Evolutionary conservation across 2,888 invertebrate genomes (phyloP), one percentile per base, ranked within the genome.

Genomic region (Tetranychus piercei): DNA sequence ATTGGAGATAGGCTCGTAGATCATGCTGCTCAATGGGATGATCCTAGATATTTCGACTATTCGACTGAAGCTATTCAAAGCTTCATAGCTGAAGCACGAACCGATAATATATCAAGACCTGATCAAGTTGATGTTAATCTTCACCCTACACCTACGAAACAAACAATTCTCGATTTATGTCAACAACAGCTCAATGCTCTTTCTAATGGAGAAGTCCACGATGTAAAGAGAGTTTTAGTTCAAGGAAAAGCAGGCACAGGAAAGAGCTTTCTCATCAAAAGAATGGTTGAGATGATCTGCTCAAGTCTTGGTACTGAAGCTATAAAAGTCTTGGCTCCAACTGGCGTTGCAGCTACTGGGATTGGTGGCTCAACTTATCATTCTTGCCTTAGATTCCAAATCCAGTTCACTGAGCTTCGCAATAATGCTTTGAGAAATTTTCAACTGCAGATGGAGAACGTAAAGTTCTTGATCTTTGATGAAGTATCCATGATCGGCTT

Each of bases 171-270:
- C 23, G 23, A 23, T 23, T 23, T 23, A 23, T 23, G 23, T 23
- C 23, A 23, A 23, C 23, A 1, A 2, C 23, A 23, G 23, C 23
- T 23, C 23, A 23, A 23, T 23, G 23, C 23, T 23, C 23, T 23
- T 23, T 23, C 23, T 23, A 23, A 23, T 23, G 23, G 23, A 23
- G 23, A 23, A 23, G 23, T 23, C 2, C 23, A 23, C 23, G 23
- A 23, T 23, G 23, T 23, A 23, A 65, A 65, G 65, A 18, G 65
- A 65, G 65, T 65, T 8, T 18, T 9, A 6, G n/a, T 69, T 69
- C 69, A 69, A 20, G 69, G 69, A 9, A 69, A 69, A 20, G 69
- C 69, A 5, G 69, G 69, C 6, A 20, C 69, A 20, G 69, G 69
- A 0, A 69, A 69, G 8, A 69, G 69, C 20, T 9, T 23, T 20